phyloP scores from a whole-genome alignment of 1,140 invertebrate species.

The Pachyrhynchus sulphureomaculatus region DNA sequence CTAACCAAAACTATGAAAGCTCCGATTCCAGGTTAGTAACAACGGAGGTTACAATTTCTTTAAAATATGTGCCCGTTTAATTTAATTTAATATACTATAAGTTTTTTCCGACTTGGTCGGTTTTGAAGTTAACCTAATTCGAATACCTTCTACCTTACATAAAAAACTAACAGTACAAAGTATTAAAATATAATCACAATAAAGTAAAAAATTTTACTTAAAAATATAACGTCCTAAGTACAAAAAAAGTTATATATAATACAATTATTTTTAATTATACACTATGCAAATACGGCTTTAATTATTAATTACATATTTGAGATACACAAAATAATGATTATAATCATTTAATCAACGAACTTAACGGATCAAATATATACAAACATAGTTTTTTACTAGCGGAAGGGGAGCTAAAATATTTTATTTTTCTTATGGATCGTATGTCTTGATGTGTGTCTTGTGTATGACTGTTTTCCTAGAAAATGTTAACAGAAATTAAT shows the following conservation, averaged over 20 bases:
- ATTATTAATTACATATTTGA: conserved; percentile 10
- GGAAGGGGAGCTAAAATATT: conserved; percentile 31
- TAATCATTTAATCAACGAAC: conserved; percentile 7
- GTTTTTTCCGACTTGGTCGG: too few species aligned
- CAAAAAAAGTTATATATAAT: conserved; percentile 36
- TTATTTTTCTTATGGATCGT: neutral
- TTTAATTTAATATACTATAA: too few species aligned
- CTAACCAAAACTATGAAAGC: too few species aligned
- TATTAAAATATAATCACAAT: neutral
- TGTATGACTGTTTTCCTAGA: too few species aligned
- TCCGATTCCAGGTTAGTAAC: too few species aligned
- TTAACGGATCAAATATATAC: conserved; percentile 41
- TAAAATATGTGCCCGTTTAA: too few species aligned
- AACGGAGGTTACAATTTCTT: too few species aligned
- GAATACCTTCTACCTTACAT: neutral
- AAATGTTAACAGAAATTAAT: too few species aligned
- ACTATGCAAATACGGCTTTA: conserved; percentile 23
- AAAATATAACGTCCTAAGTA: conserved; percentile 42
- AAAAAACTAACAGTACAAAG: neutral
- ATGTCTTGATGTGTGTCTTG: neutral
- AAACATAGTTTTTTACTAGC: conserved; percentile 38
- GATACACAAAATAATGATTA: neutral
- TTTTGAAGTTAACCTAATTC: too few species aligned
- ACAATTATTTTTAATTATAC: conserved; percentile 48
- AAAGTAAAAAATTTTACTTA: neutral